Evolutionary conservation across 2,888 invertebrate genomes (phyloP), one percentile per base, ranked within the genome.

Genomic region (Pammene aurita): DNA sequence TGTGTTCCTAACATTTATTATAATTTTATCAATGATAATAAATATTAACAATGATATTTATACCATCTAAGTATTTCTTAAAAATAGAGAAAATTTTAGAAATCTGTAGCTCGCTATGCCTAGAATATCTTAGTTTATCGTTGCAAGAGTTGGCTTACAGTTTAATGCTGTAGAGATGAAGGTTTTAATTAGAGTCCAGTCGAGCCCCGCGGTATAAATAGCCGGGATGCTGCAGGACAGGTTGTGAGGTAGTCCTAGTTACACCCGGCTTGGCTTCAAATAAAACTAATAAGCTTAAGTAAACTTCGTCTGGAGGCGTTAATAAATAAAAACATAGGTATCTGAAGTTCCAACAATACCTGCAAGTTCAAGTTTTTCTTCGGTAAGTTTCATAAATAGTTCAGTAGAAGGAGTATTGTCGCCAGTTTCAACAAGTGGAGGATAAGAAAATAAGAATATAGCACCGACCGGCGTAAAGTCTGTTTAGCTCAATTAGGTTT

Each of bases 261-360:
- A 61, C 50, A 52, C 63, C 61, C 16, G 61, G 79, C 79, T 85
- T 83, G 65, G 79, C 80, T 85, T 83, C 81, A 86, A 82, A 85
- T 85, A 86, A 81, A 79, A 76, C 76, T 74, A 76, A 80, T 80
- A 80, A 56, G 50, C 48, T 46, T 60, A 52, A 62, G 62, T 41
- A 52, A 62, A 62, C 62, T 65, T 38, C 58, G 57, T 38, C 54
- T 65, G 54, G 38, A 35, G 34, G 69, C 26, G 54, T 52, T 46
- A 48, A 69, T 69, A 60, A 60, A 69, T 65, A 52, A 65, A 60
- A 69, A 26, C 26, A 34, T 41, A n/a, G n/a, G n/a, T n/a, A 55
- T 54, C 41, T 11, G 13, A 42, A 46, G 14, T 48, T 35, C 34
- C 42, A 58, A 52, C n/a, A 58, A 61, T 38, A 48, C 54, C 34